A percentile compares a stretch with the other conserved stretches of the same genome.
These are phyloP conservation scores for Odobenus rosmarus DNA, from an alignment of 2,113 vertebrate species.

Conservation along the genomic window DNA sequence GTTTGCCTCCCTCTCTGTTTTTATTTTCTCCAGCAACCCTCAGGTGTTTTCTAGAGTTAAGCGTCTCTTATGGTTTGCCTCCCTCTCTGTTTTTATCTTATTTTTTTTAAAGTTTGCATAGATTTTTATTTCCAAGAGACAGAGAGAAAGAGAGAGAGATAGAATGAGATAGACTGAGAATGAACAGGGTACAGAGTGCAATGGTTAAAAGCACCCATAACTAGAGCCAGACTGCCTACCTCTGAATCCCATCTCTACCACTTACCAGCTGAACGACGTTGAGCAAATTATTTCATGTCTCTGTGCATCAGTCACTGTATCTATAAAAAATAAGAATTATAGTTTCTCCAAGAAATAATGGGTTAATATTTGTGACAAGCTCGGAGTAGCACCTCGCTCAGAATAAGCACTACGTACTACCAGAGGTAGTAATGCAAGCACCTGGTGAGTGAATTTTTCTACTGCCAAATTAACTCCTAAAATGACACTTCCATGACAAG, in stretches of 20 bases:
- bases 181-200: not conserved
- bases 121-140: not conserved
- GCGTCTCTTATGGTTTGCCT: not conserved
- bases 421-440: not conserved
- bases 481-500: not conserved
- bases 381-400: not conserved
- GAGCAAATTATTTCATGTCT: not conserved
- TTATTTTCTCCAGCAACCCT: not conserved
- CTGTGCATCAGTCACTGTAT: not conserved
- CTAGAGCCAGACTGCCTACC: not conserved
- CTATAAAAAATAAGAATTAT: not conserved
- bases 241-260: not conserved
- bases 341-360: not conserved
- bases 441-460: not conserved
- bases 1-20: too few species aligned
- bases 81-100: not conserved
- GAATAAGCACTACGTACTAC: not conserved
- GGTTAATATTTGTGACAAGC: not conserved
- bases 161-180: not conserved
- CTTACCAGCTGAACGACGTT: not conserved
- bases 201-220: not conserved
- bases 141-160: not conserved
- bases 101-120: not conserved
- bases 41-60: not conserved
- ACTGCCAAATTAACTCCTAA: not conserved